phyloP scores from a whole-genome alignment of 2,113 vertebrate species.

The Amblyopsis rosae region DNA sequence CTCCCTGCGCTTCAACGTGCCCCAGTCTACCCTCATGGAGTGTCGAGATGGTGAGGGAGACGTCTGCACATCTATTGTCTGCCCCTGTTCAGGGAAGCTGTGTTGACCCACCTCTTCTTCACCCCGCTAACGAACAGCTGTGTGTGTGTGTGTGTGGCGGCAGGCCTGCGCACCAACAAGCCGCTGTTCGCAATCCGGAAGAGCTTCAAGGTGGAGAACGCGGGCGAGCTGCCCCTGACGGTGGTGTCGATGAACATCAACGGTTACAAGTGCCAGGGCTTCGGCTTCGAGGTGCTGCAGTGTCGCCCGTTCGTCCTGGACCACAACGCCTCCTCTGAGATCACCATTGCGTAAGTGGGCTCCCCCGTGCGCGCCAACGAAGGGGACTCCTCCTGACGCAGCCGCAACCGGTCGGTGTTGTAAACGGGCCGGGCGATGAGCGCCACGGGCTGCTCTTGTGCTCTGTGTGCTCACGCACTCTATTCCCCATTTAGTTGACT shows the following conservation, averaged over 20 bases:
- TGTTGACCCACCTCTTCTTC: neutral
- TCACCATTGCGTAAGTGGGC: slow-evolving; percentile 90
- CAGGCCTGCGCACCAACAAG: slow-evolving; percentile 90
- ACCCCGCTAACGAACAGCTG: neutral
- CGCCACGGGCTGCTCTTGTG: neutral
- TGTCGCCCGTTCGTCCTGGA: slow-evolving; percentile 87
- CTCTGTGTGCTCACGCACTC: neutral
- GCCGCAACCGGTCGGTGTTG: neutral
- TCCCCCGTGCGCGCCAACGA: neutral
- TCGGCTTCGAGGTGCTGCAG: slow-evolving; percentile 93
- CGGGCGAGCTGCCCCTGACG: slow-evolving; percentile 90
- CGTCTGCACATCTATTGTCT: neutral
- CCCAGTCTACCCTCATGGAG: slow-evolving; percentile 95
- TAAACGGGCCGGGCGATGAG: neutral
- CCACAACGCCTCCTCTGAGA: slow-evolving; percentile 89
- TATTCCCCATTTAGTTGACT: neutral
- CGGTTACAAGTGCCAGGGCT: slow-evolving; percentile 95
- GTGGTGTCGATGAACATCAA: slow-evolving; percentile 95
- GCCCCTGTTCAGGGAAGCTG: neutral
- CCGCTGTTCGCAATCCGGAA: slow-evolving; percentile 89
- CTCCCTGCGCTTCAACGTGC: slow-evolving; percentile 94
- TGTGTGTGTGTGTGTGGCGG: neutral
- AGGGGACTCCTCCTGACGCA: too few relatives aligned
- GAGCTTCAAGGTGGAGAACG: slow-evolving; percentile 96
- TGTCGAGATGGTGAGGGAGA: slow-evolving; percentile 88